Base-by-base conservation (phyloP, 2,113 vertebrate species). In the Ageneiosus marmoratus region DNA sequence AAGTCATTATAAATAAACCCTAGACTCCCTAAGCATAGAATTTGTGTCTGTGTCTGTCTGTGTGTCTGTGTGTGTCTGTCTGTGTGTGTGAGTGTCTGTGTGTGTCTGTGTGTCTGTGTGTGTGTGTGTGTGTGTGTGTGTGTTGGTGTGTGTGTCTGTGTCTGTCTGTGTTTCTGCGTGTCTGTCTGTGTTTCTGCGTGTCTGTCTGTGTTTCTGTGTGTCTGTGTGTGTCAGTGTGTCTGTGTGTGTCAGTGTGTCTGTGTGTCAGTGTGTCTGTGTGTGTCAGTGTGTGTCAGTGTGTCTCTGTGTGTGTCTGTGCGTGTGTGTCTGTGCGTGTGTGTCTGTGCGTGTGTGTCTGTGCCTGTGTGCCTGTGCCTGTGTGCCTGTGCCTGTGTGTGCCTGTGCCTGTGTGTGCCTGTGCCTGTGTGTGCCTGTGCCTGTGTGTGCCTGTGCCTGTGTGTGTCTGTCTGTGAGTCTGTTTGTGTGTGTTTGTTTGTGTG, bases 341-440 rank as follows among this genome's bases (percentile, higher is more conserved):
- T 58, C 37, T 11, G 44, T 15, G 0, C 0, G 1, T 1, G 10
- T 24, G 53, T 58, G 56, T 58, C 37, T 11, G 44, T 15, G 0
- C 0, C 0, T 1, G 10, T 24, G 53, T 58, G 56, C n/a, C 37
- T 11, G 44, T 15, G 0, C 0, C 0, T 1, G 10, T 24, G 53
- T 58, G 56, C n/a, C 37, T 11, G 44, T 15, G 0, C 0, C 0
- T 1, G 10, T n/a, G n/a, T 24, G 53, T 58, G 56, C n/a, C 37
- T 11, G 44, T 15, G 0, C 0, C 0, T 1, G 10, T n/a, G n/a
- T 24, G 53, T 58, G 56, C n/a, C 37, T 11, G 44, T 15, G 0
- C 0, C 0, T 1, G 10, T n/a, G n/a, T 24, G 53, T 58, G 56
- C n/a, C 37, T 11, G 44, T 15, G 0, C 0, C 0, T 1, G 10